Base-by-base conservation (phyloP, 2,888 invertebrate species). In the Pyrocoelia pectoralis region DNA sequence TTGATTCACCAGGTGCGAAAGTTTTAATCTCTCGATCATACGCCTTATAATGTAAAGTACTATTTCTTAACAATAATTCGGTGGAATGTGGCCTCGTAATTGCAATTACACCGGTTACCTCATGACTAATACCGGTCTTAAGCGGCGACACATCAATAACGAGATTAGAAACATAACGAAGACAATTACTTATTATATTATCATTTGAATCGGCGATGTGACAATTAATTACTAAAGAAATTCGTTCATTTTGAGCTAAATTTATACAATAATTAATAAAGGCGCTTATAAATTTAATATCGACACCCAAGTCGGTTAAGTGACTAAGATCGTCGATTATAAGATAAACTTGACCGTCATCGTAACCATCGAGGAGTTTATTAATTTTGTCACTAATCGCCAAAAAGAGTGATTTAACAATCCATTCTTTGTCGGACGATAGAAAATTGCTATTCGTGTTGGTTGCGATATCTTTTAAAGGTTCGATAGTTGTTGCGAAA, bases 271-370 rank as follows among this genome's bases (percentile, higher is more conserved):
- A 79, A 68, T 83, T 84, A 70, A 83, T 82, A 76, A 87, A 85
- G 43, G 67, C 73, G 70, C 83, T 84, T 0, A 88, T 82, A 70
- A 86, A 82, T 68, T 76, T 82, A 0, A 87, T 72, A 70, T 80
- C 83, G 46, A 85, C 83, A 48, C 85, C 86, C 65, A 92, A 80
- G 78, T 91, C 89, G 74, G 89, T 84, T 19, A 93, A 81, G 76
- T 91, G 90, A 66, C 89, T 87, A 17, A 92, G 73, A 74, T 92
- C 92, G 77, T 93, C 93, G 58, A 92, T 81, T 50, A 93, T 84
- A 46, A 92, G 78, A 68, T 68, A 82, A 75, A 73, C 69, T 2
- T 67, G 65, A 14, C 70, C 72, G 1, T 63, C 51, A 10, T 61
- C 57, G 0, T 70, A 57, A 1, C 75, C 56, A 33, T 61, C 66